Evolutionary conservation across 1,140 invertebrate genomes (phyloP), one percentile per base, ranked within the genome.

Genomic region (Lethocerus indicus): DNA sequence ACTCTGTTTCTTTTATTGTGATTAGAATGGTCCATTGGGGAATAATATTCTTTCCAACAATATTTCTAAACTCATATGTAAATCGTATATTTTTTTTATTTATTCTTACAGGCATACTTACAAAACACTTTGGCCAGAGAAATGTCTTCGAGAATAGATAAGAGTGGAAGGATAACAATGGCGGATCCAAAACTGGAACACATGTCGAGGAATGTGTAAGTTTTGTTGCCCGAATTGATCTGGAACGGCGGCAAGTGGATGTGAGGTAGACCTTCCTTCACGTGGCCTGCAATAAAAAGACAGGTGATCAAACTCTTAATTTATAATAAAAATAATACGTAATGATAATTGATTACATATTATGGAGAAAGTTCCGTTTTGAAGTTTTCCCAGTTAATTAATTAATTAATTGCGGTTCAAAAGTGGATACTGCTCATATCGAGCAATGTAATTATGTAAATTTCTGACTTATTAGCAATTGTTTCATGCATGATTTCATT

Each of bases 121-220:
- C 77, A 73, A 59, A 87, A 87, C 2, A 82, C 81, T 71, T 87
- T 87, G 6, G 81, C 83, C 28, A 87, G 72, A 3, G 84, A 81
- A 47, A 85, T 79, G 53, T 81, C 79, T 64, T 88, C 84, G 24
- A 87, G 64, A n/a, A 87, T 75, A 26, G 81, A 79, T 21, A 88
- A 64, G 24, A 88, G 59, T 12, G 84, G 82, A 37, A 87, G 71
- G n/a, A 87, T 76, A 47, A 84, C 67, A 52, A 85, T 74, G n/a
- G 79, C 82, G 4, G 80, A 78, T 13, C 80, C 77, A 37, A 86
- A 64, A 4, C 71, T 69, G 3, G 74, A 73, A 1, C 77, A 66
- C 68, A 83, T 76, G 49, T 83, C 74, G 23, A 73, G 57, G 59
- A 85, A 81, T 21, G 61, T 67, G 60, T 78, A 78, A 0, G 76